phyloP scores from a whole-genome alignment of 2,113 vertebrate species.

The human (Homo sapiens) region DNA sequence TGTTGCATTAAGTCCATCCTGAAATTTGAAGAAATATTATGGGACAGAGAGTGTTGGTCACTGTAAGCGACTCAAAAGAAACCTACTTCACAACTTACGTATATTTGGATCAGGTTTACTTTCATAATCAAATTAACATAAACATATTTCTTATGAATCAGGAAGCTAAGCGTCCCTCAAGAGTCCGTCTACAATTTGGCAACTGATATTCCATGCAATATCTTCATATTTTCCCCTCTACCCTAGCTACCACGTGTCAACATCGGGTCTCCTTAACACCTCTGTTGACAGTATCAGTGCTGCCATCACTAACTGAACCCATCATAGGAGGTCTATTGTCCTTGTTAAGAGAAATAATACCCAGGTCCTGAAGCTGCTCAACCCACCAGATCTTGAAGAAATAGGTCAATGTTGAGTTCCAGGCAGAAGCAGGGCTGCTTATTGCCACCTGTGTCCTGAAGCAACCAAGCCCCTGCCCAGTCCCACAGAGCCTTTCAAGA shows the following conservation, averaged over 20 bases:
- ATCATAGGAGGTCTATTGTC: background rate
- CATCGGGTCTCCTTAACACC: background rate
- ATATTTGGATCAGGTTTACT: background rate
- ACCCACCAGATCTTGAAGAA: background rate
- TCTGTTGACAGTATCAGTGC: background rate
- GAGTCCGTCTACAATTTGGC: background rate
- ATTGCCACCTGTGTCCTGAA: background rate
- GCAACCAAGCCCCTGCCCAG: background rate
- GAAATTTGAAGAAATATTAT: background rate
- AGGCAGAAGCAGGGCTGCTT: background rate
- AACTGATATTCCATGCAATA: background rate
- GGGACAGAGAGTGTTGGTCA: background rate
- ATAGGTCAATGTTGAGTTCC: background rate
- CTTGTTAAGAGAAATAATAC: background rate
- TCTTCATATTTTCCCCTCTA: background rate
- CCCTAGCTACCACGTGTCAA: too few species aligned
- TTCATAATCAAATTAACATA: background rate
- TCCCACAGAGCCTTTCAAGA: background rate
- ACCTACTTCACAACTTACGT: background rate
- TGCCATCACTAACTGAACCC: background rate
- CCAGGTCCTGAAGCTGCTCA: background rate
- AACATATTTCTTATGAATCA: background rate
- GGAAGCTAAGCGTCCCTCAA: background rate
- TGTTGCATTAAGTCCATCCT: background rate
- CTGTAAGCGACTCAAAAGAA: background rate